These are phyloP conservation scores for Toxotes chatareus DNA, from an alignment of 2,113 vertebrate genomes.

Conservation along the genomic window DNA sequence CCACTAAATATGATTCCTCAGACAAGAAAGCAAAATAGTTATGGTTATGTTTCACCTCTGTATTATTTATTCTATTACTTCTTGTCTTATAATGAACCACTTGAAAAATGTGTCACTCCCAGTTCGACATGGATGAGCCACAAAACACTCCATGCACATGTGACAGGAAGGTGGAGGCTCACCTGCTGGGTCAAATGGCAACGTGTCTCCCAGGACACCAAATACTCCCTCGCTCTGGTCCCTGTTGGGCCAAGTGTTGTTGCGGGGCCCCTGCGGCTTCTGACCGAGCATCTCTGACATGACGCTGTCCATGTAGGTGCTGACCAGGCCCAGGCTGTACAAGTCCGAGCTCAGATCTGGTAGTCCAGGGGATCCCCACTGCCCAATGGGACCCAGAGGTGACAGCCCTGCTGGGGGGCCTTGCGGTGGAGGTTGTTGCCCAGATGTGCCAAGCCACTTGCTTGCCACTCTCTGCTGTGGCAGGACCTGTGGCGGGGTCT, in stretches of 20 bases:
- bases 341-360: constrained; percentile 95
- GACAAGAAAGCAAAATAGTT: no score
- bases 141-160: neutral
- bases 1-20: neutral
- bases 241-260: constrained; percentile 99
- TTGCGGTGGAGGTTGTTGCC: constrained; percentile 85
- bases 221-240: constrained; percentile 96
- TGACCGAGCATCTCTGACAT: constrained; percentile 98
- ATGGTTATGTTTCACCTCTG: neutral
- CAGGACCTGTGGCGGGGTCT: constrained; percentile 80
- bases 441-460: constrained; percentile 90
- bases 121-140: neutral
- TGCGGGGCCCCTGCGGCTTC: constrained; percentile 95
- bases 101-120: neutral
- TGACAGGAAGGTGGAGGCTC: constrained; percentile 26
- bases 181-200: constrained; percentile 99
- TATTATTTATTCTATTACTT: no score
- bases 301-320: constrained; percentile 98
- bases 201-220: constrained; percentile 93
- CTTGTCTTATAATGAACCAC: neutral
- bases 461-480: constrained; percentile 85
- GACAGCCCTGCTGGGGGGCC: constrained; percentile 89
- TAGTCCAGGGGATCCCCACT: constrained; percentile 91
- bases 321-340: constrained; percentile 97
- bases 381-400: constrained; percentile 88